Evolutionary conservation across 2,797 vertebrate species (phyloP), one percentile per base, ranked within the genome.

Genomic region (Labroides dimidiatus): DNA sequence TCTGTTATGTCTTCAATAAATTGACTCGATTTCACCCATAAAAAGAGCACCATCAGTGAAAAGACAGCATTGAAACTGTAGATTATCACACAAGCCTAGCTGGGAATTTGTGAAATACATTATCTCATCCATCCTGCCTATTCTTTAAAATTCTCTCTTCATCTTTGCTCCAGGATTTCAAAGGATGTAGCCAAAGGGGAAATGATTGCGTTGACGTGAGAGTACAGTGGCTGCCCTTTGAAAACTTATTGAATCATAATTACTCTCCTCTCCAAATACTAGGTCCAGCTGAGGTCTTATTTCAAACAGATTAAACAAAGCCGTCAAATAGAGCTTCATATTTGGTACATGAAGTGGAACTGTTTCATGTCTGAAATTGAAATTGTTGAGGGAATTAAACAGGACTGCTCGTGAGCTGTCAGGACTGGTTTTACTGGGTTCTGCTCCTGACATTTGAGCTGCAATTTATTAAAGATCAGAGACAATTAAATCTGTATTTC

Each of bases 221-320:
- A 76, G 69, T 19, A 33, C 48, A 67, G 4, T 39, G 60, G 77
- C 59, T 69, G 51, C 54, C 67, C 63, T 82, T 84, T 85, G 75
- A 83, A 87, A 77, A 72, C 41, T 77, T 56, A 52, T 57, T 49
- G 63, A 30, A 71, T 64, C 49, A 51, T 78, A 75, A 74, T 74
- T 69, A 44, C 58, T 75, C 74, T 68, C 64, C 69, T 68, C 74
- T 54, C 30, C 37, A 15, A 58, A 19, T 58, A 52, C 52, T 76
- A 39, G 52, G 52, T 62, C 71, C 57, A 64, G 58, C 65, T n/a
- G 47, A 39, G 44, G 45, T 67, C 55, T 52, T 54, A 52, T 72
- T 73, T 44, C 69, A 49, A 36, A 59, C 54, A 48, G 49, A 54
- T 64, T 39, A 45, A 75, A 41, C 36, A 62, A 39, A 33, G 64